Percentiles rank a stretch among this genome's conserved stretches.
These are phyloP conservation scores for Bugulina stolonifera DNA, from an alignment of 2,888 invertebrate species.

Conservation along the genomic window DNA sequence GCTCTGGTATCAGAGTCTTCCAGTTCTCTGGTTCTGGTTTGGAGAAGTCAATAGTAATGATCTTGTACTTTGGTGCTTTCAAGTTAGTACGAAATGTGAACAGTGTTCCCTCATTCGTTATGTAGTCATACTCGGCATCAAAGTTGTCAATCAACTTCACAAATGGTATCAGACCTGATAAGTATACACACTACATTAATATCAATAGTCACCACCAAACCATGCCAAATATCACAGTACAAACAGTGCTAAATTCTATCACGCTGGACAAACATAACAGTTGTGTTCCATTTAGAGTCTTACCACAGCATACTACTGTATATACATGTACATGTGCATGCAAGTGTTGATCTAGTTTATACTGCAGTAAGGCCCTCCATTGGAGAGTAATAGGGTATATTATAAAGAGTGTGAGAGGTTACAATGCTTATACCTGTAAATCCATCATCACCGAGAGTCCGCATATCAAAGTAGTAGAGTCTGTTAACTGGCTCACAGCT, in stretches of 20 bases:
- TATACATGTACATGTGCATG: too few relatives aligned
- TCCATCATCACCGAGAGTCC: slow-evolving; percentile 45
- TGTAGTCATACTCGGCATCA: slow-evolving; percentile 90
- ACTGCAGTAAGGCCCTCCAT: too few relatives aligned
- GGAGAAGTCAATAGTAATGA: slow-evolving; percentile 66
- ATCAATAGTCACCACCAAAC: too few relatives aligned
- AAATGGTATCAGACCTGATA: slow-evolving; percentile 62
- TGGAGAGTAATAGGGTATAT: too few relatives aligned
- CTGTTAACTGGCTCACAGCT: slow-evolving; percentile 84
- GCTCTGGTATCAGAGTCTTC: slow-evolving; percentile 75
- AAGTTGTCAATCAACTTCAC: slow-evolving; percentile 79
- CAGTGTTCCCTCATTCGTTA: slow-evolving; percentile 77
- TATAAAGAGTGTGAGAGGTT: too few relatives aligned
- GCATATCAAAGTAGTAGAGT: slow-evolving; percentile 75
- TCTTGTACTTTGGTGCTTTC: slow-evolving; percentile 82
- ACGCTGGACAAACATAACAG: too few relatives aligned
- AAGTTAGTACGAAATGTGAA: slow-evolving; percentile 87
- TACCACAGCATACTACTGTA: too few relatives aligned
- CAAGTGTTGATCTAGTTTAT: too few relatives aligned
- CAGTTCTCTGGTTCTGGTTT: slow-evolving; percentile 65
- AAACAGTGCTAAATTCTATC: too few relatives aligned
- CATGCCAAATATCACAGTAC: too few relatives aligned
- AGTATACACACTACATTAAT: too few relatives aligned
- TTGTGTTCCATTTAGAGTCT: too few relatives aligned
- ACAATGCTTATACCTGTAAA: slow-evolving; percentile 43